Conservation (phyloP, 2,888 invertebrate genomes). For the Nemotelus nigrinus region DNA sequence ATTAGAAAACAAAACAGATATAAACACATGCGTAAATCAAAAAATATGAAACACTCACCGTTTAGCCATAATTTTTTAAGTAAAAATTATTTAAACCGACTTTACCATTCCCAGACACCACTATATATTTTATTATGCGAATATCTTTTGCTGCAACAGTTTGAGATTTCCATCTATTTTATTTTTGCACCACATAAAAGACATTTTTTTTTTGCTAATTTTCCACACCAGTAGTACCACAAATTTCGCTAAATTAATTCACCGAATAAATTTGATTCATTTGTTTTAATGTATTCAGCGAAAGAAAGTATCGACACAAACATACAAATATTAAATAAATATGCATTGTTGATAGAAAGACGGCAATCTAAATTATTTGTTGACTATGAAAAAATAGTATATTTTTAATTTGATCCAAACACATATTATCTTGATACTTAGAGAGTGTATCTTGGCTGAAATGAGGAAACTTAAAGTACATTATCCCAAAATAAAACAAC, state of each 20-base stretch:
- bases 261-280: slow-evolving; percentile 2
- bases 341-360: slow-evolving; percentile 16
- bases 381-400: too few species aligned
- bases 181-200: slow-evolving; percentile 40
- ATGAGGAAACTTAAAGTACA: slow-evolving; percentile 15
- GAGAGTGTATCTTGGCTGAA: slow-evolving; percentile 29
- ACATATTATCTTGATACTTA: neutral
- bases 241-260: slow-evolving; percentile 32
- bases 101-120: slow-evolving; percentile 62
- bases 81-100: slow-evolving; percentile 54
- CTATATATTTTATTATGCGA: slow-evolving; percentile 35
- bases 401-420: too few species aligned
- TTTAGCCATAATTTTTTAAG: slow-evolving; percentile 59
- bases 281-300: slow-evolving; percentile 13
- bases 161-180: slow-evolving; percentile 20
- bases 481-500: slow-evolving; percentile 26
- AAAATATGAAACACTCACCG: slow-evolving; percentile 64
- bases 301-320: slow-evolving; percentile 13
- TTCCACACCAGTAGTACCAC: slow-evolving; percentile 40
- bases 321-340: slow-evolving; percentile 27
- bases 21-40: slow-evolving; percentile 37
- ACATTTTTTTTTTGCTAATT: slow-evolving; percentile 17
- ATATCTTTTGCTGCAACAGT: slow-evolving; percentile 25
- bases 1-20: slow-evolving; percentile 25
- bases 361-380: slow-evolving; percentile 31